phyloP scores from a whole-genome alignment of 2,888 invertebrate genomes.

The Heliothis peltigera region DNA sequence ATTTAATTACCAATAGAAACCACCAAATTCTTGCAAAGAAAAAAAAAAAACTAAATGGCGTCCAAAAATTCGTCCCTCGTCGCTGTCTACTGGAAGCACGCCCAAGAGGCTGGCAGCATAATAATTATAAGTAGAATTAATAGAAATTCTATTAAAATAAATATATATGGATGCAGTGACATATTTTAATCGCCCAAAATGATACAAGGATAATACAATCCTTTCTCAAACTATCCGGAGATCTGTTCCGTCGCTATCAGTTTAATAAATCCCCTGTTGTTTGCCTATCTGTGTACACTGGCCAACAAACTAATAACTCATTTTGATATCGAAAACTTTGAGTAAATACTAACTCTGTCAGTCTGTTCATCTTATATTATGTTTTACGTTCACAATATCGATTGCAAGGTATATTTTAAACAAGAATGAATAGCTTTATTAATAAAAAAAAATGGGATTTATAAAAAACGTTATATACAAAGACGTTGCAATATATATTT shows the following conservation, averaged over 20 bases:
- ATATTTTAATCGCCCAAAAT: neutral
- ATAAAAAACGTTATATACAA: neutral
- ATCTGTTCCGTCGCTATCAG: slow-evolving; percentile 4
- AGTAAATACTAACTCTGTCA: slow-evolving; percentile 35
- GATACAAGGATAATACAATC: neutral
- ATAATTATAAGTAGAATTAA: too few species aligned
- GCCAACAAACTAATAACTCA: slow-evolving; percentile 36
- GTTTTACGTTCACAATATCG: slow-evolving; percentile 27
- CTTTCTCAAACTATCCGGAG: neutral
- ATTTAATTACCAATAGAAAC: too few species aligned
- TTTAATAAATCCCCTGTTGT: neutral
- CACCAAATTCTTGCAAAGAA: too few species aligned
- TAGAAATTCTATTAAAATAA: too few species aligned
- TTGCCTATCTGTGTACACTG: slow-evolving; percentile 19
- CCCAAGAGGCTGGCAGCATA: too few species aligned
- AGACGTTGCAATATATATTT: too few species aligned
- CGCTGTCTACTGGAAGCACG: too few species aligned
- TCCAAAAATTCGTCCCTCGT: too few species aligned
- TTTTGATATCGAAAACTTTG: slow-evolving; percentile 41
- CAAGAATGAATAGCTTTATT: slow-evolving; percentile 19
- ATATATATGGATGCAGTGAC: too few species aligned
- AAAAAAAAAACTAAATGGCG: too few species aligned
- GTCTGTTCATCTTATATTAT: slow-evolving; percentile 17
- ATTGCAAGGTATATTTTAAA: slow-evolving; percentile 26
- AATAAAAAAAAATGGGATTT: neutral